These are phyloP conservation scores for Drosophila sp. DNA, from an alignment of 1,140 invertebrate species.

Conservation along the genomic window DNA sequence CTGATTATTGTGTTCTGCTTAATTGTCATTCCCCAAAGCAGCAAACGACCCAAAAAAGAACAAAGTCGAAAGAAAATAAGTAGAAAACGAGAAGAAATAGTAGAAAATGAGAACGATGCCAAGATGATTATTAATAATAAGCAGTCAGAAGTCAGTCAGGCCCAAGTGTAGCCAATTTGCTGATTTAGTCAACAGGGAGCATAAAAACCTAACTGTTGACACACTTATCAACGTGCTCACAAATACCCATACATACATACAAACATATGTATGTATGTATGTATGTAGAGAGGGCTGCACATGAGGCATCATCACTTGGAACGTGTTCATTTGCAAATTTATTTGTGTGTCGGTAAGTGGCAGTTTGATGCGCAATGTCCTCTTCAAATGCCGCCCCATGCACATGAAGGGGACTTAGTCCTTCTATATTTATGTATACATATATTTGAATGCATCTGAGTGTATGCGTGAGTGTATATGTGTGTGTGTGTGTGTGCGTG, in stretches of 20 bases:
- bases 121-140: conserved; percentile 79
- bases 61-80: background rate
- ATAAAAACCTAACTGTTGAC: conserved; percentile 73
- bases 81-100: background rate
- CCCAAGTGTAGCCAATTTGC: conserved; percentile 79
- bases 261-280: conserved; percentile 3
- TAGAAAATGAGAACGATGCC: conserved; percentile 34
- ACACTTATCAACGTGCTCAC: conserved; percentile 73
- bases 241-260: background rate
- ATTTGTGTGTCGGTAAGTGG: conserved; percentile 81
- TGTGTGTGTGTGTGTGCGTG: background rate
- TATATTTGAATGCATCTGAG: background rate
- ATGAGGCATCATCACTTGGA: conserved; percentile 67
- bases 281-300: conserved; percentile 5
- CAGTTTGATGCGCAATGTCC: conserved; percentile 83
- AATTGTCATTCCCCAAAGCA: conserved; percentile 74
- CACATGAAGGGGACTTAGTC: conserved; percentile 48
- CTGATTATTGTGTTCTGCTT: conserved; percentile 77
- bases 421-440: conserved; percentile 5
- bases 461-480: conserved; percentile 3
- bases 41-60: conserved; percentile 40
- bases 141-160: conserved; percentile 55
- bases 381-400: conserved; percentile 73
- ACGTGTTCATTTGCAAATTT: conserved; percentile 84
- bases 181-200: conserved; percentile 67